Conservation (phyloP, 2,797 vertebrate genomes). For the Podarcis lilfordi region DNA sequence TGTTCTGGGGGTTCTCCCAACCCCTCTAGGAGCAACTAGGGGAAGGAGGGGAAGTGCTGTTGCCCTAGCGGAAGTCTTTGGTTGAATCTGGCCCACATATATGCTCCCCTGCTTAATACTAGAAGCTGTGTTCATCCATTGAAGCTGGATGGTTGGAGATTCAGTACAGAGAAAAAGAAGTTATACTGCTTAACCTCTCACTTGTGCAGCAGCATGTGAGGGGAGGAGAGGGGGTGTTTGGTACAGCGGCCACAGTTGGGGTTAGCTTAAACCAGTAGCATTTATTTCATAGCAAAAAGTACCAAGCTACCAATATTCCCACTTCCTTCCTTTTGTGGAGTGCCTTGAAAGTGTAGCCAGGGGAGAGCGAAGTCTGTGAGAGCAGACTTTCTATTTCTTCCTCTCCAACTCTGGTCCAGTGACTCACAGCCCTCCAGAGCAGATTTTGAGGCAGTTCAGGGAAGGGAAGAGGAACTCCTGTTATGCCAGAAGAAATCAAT, state of each 20-base stretch:
- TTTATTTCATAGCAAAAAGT: slow-evolving; percentile 6
- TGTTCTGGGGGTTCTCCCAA: too few species aligned
- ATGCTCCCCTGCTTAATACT: not conserved
- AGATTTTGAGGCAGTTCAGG: too few species aligned
- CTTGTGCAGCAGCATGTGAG: not conserved
- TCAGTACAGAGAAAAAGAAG: not conserved
- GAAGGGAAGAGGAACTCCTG: too few species aligned
- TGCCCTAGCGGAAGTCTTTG: too few species aligned
- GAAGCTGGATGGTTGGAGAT: not conserved
- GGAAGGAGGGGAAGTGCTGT: too few species aligned
- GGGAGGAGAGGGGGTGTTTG: not conserved
- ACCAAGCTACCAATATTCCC: not conserved
- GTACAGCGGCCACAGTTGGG: not conserved
- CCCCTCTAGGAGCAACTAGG: too few species aligned
- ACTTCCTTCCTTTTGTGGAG: not conserved
- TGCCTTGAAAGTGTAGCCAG: not conserved
- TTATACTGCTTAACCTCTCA: not conserved
- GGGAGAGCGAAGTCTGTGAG: not conserved
- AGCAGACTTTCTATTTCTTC: too few species aligned
- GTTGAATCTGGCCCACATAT: too few species aligned
- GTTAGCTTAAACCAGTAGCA: not conserved
- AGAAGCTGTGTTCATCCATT: not conserved
- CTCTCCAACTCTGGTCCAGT: too few species aligned
- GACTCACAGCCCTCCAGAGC: too few species aligned
- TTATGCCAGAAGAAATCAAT: too few species aligned